Conservation (phyloP, 2,797 vertebrate species). For the Pitangus sulphuratus region DNA sequence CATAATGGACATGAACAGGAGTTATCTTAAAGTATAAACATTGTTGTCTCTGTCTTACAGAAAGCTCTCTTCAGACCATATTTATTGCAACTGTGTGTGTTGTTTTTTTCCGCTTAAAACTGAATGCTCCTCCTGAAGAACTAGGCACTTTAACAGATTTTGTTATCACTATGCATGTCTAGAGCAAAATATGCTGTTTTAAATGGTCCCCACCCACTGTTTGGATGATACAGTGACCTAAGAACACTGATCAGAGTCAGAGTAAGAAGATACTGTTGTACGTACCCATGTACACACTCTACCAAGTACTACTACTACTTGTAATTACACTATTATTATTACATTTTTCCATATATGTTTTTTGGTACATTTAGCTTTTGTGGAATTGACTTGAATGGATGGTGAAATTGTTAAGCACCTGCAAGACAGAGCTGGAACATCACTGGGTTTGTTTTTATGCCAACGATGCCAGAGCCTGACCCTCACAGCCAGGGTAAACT, state of each 20-base stretch:
- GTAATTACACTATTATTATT: background rate
- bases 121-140: background rate
- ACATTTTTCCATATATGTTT: background rate
- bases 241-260: background rate
- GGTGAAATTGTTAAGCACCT: background rate
- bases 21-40: background rate
- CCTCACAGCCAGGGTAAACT: background rate
- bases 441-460: background rate
- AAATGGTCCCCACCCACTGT: background rate
- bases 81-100: background rate
- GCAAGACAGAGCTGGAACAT: background rate
- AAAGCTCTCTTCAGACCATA: background rate
- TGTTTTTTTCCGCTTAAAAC: background rate
- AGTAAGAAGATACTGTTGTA: background rate
- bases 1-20: background rate
- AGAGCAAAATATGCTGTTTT: background rate
- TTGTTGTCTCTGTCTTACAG: background rate
- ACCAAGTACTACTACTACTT: background rate
- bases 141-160: background rate
- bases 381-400: background rate
- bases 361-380: background rate
- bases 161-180: background rate
- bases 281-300: rapidly evolving
- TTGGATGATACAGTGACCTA: background rate
- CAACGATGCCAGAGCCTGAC: background rate